Conservation (phyloP, 2,797 vertebrate genomes). For the Furcifer pardalis region DNA sequence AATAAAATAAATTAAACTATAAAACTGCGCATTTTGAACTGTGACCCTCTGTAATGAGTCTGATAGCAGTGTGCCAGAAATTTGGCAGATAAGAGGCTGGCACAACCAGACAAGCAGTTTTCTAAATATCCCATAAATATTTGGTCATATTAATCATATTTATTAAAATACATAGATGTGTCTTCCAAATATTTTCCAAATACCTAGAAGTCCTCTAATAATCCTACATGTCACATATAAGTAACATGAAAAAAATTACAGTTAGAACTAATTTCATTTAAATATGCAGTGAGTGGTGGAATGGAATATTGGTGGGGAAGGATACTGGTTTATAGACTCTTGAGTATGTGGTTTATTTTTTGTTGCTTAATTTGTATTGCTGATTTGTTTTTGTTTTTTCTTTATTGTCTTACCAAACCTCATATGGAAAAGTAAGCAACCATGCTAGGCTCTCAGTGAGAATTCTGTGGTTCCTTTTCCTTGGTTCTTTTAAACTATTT, state of each 20-base stretch:
- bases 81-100: constrained; percentile 11
- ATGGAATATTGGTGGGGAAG: not conserved
- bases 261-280: too few species aligned
- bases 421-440: not conserved
- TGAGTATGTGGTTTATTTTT: not conserved
- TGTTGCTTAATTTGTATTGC: not conserved
- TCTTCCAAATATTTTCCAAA: too few species aligned
- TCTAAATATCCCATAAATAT: constrained; percentile 13
- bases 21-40: not conserved
- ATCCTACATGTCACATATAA: not conserved
- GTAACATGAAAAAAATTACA: not conserved
- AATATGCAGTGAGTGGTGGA: not conserved
- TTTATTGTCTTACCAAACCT: not conserved
- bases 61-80: not conserved
- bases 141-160: not conserved
- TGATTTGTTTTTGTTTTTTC: not conserved
- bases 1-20: not conserved
- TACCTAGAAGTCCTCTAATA: not conserved
- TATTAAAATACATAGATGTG: not conserved
- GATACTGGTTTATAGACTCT: not conserved
- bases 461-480: not conserved
- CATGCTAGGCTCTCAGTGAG: too few species aligned
- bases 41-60: constrained; percentile 11
- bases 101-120: not conserved
- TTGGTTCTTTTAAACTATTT: not conserved